Conservation (phyloP, 2,888 invertebrate species). For the Aporophyla nigra region DNA sequence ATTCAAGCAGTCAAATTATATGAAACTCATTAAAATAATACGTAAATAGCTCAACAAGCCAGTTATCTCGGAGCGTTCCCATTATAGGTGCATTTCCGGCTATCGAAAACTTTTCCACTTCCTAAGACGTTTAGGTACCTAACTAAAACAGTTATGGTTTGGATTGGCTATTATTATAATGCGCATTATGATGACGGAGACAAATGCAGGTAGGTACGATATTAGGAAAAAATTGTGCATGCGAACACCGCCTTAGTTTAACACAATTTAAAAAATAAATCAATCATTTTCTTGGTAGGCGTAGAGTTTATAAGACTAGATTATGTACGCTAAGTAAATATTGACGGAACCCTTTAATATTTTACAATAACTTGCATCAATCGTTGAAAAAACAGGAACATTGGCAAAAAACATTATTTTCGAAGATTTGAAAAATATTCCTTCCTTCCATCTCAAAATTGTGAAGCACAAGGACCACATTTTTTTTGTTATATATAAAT, state of each 20-base stretch:
- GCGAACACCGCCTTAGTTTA: slow-evolving; percentile 44
- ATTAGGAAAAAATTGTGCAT: background rate
- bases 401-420: background rate
- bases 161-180: background rate
- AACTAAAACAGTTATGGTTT: background rate
- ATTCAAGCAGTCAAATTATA: background rate
- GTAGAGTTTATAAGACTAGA: slow-evolving; percentile 4
- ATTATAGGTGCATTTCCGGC: slow-evolving; percentile 22
- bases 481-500: background rate
- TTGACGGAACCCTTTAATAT: slow-evolving; percentile 16
- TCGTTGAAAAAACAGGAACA: background rate
- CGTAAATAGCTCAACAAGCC: slow-evolving; percentile 10
- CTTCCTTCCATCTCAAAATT: background rate
- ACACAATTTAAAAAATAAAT: slow-evolving; percentile 27
- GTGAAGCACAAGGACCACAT: background rate
- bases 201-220: background rate
- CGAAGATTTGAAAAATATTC: background rate
- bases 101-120: background rate
- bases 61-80: background rate
- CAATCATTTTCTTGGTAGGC: slow-evolving; percentile 49
- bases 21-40: background rate
- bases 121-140: too few species aligned
- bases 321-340: slow-evolving; percentile 34
- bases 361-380: background rate
- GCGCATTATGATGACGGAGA: too few species aligned